Evolutionary conservation across 1,140 invertebrate genomes (phyloP), one percentile per base, ranked within the genome.

Genomic region (Meloidogyne floridensis): DNA sequence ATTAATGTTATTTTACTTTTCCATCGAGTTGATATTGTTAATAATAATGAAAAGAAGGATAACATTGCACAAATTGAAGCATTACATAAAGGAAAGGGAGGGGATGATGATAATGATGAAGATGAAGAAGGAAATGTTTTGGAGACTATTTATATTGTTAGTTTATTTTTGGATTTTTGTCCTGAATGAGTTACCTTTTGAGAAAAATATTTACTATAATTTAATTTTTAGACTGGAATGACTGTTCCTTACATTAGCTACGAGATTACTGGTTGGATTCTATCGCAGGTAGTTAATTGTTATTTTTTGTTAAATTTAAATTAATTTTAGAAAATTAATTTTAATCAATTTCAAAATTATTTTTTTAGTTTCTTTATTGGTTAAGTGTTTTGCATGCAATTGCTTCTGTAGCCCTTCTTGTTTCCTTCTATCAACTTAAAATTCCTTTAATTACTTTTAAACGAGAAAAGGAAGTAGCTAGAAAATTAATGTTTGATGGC

Each of bases 1-100:
- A 99, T 99, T 91, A 99, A 99, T 91, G 96, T 99, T 86, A 96
- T 99, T 92, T 92, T 99, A 77, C 93, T 99, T 5, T 98, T 98
- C 92, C 99, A 98, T 91, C 96, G 97, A 93, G 97, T 97, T 88
- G 88, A 88, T 72, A 90, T 88, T 77, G 53, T n/a, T 15, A 43
- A 47, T 32, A 32, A 32, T 11, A 75, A 54, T 71, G 83, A 81
- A 32, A 74, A 9, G 18, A 18, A 42, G 18, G 65, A 15, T 47
- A 51, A n/a, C 20, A 32, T 77, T 65, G 8, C 51, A 13, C 54
- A 65, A 65, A 65, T 65, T 65, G 15, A n/a, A 65, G n/a, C 59
- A 2, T 32, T 6, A 13, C 15, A 15, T n/a, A 18, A 81, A 4
- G 54, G 32, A 32, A 32, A 32, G 32, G 32, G 32, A 32, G 32